Evolutionary conservation across 2,888 invertebrate species (phyloP), one percentile per base, ranked within the genome.

Genomic region (Ophonus ardosiacus): DNA sequence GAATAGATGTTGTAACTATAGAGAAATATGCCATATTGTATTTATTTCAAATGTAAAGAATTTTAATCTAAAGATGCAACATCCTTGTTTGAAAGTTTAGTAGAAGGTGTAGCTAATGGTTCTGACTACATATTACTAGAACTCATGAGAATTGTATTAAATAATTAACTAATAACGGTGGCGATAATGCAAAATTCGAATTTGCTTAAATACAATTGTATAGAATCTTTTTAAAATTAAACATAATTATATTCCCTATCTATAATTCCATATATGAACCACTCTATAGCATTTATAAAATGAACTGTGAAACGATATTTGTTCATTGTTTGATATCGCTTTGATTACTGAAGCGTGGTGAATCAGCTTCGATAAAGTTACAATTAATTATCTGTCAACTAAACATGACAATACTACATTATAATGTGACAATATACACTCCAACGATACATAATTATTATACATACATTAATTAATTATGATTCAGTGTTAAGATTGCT

Each of bases 331-430:
- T 51, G 43, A 6, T 10, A 6, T 51, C 43, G 43, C 43, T 51
- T 51, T 51, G 43, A 51, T 51, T 51, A 51, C 10, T 51, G 13
- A 8, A 10, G 43, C 43, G 43, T 51, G 43, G 43, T 51, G 18
- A 59, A n/a, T 59, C 59, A 38, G 31, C 68, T 68, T 38, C 31
- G 68, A 68, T 68, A 68, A 38, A 68, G 68, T 68, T 68, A 13
- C 7, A 68, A 68, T 68, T 68, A 68, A 68, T 68, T 68, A 24
- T 68, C 38, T 68, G 68, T 68, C 68, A 40, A 31, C 31, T 68
- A 68, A 68, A 68, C 68, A 68, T 68, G 68, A 68, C 68, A 68
- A 68, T 68, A 38, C 38, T 38, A 68, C 68, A 68, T 31, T 68
- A 68, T 68, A 68, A 68, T 68, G 24, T 68, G 68, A 68, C 68